phyloP scores from a whole-genome alignment of 2,888 invertebrate genomes.

The Bombylius major region DNA sequence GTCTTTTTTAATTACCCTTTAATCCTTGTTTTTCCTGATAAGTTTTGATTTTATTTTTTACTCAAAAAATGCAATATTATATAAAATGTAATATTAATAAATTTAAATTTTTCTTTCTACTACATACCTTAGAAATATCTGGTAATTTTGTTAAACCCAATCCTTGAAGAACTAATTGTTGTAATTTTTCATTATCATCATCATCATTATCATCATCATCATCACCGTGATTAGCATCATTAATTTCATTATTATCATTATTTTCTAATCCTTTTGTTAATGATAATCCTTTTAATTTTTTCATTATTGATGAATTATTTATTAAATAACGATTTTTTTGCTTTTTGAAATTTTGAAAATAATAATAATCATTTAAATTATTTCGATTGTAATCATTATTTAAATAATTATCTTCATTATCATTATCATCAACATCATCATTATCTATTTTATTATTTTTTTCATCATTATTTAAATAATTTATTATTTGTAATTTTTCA shows the following conservation, averaged over 20 bases:
- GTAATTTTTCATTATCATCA: conserved; percentile 20
- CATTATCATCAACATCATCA: background rate
- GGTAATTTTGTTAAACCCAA: conserved; percentile 26
- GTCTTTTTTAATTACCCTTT: too few species aligned
- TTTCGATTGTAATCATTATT: background rate
- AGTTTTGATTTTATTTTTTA: too few species aligned
- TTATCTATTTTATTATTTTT: background rate
- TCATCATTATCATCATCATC: background rate
- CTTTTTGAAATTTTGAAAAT: background rate
- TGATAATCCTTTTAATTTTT: background rate
- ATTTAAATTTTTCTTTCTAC: background rate
- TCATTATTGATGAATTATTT: background rate
- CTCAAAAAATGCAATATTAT: too few species aligned
- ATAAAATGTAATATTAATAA: background rate
- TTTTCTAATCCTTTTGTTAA: background rate
- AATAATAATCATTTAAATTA: background rate
- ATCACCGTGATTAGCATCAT: background rate
- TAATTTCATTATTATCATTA: background rate
- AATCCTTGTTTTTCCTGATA: too few species aligned
- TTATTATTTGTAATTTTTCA: background rate
- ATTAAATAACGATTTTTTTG: background rate
- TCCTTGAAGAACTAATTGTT: conserved; percentile 26
- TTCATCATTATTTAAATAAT: background rate
- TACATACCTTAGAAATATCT: conserved; percentile 27
- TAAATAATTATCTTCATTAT: background rate